A percentile compares a stretch with the other conserved stretches of the same genome.
phyloP scores from a whole-genome alignment of 92 coral and sea anemone genomes.

The Isaurus tuberculatus region DNA sequence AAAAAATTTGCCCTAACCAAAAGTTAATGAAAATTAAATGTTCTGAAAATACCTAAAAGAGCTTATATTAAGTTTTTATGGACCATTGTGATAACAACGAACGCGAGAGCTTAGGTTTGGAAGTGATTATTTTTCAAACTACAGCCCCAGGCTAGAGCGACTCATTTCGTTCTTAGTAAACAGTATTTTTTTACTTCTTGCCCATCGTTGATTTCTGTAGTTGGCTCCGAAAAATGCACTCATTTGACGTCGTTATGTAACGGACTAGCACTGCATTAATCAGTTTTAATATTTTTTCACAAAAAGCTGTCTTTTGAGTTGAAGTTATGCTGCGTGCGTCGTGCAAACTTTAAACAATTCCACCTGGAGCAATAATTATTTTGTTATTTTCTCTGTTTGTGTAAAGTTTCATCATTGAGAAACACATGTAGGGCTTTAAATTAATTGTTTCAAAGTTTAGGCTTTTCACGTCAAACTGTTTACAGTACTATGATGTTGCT shows the following conservation, averaged over 20 bases:
- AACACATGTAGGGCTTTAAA: conserved; percentile 9
- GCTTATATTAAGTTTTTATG: neutral
- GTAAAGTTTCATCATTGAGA: conserved; percentile 35
- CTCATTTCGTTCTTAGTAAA: conserved; percentile 13
- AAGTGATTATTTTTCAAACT: neutral
- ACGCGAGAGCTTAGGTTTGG: neutral
- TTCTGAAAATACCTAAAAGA: neutral
- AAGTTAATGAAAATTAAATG: neutral
- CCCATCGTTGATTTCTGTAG: neutral
- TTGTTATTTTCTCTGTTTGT: conserved; percentile 11
- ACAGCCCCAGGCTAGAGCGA: conserved; percentile 22
- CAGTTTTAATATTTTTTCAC: neutral
- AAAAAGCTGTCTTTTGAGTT: neutral
- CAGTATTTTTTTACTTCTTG: neutral
- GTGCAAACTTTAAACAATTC: neutral
- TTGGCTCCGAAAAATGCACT: too few relatives aligned
- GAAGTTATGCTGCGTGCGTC: neutral
- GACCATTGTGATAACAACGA: neutral
- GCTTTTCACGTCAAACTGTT: conserved; percentile 21
- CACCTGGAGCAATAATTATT: neutral
- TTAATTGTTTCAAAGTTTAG: conserved; percentile 17
- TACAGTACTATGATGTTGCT: conserved; percentile 9
- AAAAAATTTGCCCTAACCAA: too few relatives aligned
- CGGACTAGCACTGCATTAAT: too few relatives aligned
- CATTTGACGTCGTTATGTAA: too few relatives aligned